A percentile compares a stretch with the other conserved stretches of the same genome.
phyloP scores from a whole-genome alignment of 2,888 invertebrate genomes.

The Acheta domesticus region DNA sequence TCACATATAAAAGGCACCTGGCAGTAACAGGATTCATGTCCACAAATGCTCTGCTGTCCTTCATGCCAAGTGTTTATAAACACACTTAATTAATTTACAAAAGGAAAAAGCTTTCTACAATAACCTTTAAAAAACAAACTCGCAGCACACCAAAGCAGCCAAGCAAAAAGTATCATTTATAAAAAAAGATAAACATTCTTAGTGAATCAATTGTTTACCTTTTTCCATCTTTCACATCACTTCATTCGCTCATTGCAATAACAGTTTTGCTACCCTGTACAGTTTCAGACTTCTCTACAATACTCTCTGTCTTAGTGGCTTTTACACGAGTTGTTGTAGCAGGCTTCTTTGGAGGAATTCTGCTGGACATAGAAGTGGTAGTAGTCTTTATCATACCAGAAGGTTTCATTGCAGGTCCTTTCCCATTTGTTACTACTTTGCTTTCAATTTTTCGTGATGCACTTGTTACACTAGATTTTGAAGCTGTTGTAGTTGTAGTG shows the following conservation, averaged over 20 bases:
- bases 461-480: conserved; percentile 35
- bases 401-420: conserved; percentile 33
- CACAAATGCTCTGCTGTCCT: neutral
- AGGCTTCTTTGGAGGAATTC: conserved; percentile 38
- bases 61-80: neutral
- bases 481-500: conserved; percentile 41
- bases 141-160: conserved; percentile 41
- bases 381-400: conserved; percentile 31
- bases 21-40: conserved; percentile 23
- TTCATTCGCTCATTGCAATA: neutral
- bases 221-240: neutral
- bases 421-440: neutral
- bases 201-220: neutral
- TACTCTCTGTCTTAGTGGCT: neutral
- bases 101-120: conserved; percentile 30
- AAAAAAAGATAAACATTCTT: conserved; percentile 23
- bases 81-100: conserved; percentile 27
- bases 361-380: conserved; percentile 26
- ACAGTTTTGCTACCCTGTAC: conserved; percentile 6
- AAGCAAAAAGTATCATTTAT: conserved; percentile 36
- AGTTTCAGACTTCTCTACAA: neutral
- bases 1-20: conserved; percentile 28
- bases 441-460: neutral
- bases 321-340: neutral
- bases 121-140: conserved; percentile 11